Evolutionary conservation across 92 coral and sea anemone species (phyloP).

Genomic region (Meandrina meandrites): DNA sequence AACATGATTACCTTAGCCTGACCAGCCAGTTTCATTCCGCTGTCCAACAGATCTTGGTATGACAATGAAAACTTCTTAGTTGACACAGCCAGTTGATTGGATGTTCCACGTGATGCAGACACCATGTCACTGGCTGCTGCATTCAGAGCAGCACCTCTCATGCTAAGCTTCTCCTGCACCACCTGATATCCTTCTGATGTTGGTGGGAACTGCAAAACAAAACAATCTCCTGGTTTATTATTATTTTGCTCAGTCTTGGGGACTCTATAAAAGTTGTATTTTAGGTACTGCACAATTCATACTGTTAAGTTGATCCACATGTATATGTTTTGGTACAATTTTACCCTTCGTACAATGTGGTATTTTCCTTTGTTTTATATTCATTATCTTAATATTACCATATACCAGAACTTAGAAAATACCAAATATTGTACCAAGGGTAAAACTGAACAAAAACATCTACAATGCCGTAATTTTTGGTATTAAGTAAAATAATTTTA

Average conservation of each 20-base stretch:
- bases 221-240: neutral
- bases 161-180: constrained; percentile 90
- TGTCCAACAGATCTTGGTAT: constrained; percentile 87
- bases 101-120: constrained; percentile 94
- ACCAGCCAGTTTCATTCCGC: constrained; percentile 95
- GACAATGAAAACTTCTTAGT: constrained; percentile 96
- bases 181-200: constrained; percentile 85
- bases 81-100: constrained; percentile 91
- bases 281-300: too few species aligned
- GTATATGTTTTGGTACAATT: too few species aligned
- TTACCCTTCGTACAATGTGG: too few species aligned
- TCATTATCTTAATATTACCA: too few species aligned
- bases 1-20: constrained; percentile 82
- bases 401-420: too few species aligned
- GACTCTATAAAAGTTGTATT: too few species aligned
- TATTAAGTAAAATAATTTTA: too few species aligned
- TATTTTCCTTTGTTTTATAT: too few species aligned
- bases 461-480: too few species aligned
- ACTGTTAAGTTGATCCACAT: too few species aligned
- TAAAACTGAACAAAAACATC: too few species aligned
- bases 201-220: constrained; percentile 76
- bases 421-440: too few species aligned
- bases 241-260: neutral
- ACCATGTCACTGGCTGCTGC: constrained; percentile 99
- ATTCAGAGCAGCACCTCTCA: constrained; percentile 90